phyloP scores from a whole-genome alignment of 2,797 vertebrate genomes.

The Platyrinchus mystaceus region DNA sequence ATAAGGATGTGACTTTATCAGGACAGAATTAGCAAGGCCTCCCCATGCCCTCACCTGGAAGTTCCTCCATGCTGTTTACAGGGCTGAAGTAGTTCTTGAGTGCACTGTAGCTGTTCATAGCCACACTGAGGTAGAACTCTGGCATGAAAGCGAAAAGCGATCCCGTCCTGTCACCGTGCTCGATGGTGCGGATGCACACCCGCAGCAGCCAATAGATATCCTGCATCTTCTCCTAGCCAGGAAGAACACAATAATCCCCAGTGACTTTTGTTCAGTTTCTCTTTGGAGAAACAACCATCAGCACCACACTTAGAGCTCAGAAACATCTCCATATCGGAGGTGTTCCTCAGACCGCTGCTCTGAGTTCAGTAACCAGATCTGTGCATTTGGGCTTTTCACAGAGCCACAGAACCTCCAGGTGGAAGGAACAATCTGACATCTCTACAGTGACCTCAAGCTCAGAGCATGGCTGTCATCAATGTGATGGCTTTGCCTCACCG shows the following conservation, averaged over 20 bases:
- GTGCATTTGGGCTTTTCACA: not conserved
- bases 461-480: not conserved
- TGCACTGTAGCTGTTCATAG: slow-evolving; percentile 97
- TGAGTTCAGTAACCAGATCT: not conserved
- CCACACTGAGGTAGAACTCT: slow-evolving; percentile 97
- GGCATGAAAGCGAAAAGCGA: slow-evolving; percentile 92
- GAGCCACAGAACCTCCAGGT: not conserved
- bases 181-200: slow-evolving; percentile 90
- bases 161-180: slow-evolving; percentile 88
- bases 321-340: not conserved
- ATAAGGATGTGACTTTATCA: not conserved
- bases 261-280: not conserved
- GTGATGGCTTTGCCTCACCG: not conserved
- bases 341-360: not conserved
- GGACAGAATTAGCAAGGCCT: not conserved
- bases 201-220: slow-evolving; percentile 95
- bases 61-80: slow-evolving; percentile 92
- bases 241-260: not conserved
- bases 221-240: slow-evolving; percentile 92
- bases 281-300: not conserved
- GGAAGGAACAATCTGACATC: not conserved
- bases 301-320: not conserved
- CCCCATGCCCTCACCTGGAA: slow-evolving; percentile 81
- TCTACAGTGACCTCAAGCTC: not conserved
- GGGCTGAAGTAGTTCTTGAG: slow-evolving; percentile 99